Evolutionary conservation across 2,888 invertebrate genomes (phyloP), one percentile per base, ranked within the genome.

Genomic region (Polydrusus tereticollis): DNA sequence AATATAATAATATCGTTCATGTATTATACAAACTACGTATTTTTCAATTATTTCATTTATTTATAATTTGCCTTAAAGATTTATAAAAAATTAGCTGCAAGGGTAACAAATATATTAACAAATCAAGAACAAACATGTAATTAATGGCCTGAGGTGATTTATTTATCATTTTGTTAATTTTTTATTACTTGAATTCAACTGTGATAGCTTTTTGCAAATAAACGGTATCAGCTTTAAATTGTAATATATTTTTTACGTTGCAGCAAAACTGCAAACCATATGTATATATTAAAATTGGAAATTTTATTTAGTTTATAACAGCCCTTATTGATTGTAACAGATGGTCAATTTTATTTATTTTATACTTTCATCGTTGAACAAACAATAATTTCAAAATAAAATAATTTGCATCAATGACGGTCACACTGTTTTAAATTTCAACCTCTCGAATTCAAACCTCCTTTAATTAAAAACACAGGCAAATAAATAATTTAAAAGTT

Each of bases 211-310:
- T 45, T 20, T 20, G 20, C 8, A 20, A 45, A 45, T 45, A 20
- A 45, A 10, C 45, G 10, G 20, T 5, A 45, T 18, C 8, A 20
- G 20, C 20, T 45, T 43, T 14, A 8, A 20, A 45, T 45, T 45
- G 20, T 45, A 20, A 45, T 45, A 45, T 45, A 45, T 45, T 45
- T 45, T 45, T 45, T 18, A 43, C 7, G 45, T 45, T 45, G 45
- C 45, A 45, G 45, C 20, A 45, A 45, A 45, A 45, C 12, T 45
- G 43, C 4, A 43, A 43, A 43, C 43, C 20, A 45, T 45, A 20
- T 45, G 1, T 20, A 45, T 45, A 45, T 45, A 20, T 45, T 45
- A 45, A 10, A 4, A 4, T 10, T 10, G 45, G 45, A 18, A 20
- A 10, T 45, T 45, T 45, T 45, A 20, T 45, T 45, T 10, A 10